phyloP scores from a whole-genome alignment of 2,888 invertebrate genomes.

The Rhagium mordax region DNA sequence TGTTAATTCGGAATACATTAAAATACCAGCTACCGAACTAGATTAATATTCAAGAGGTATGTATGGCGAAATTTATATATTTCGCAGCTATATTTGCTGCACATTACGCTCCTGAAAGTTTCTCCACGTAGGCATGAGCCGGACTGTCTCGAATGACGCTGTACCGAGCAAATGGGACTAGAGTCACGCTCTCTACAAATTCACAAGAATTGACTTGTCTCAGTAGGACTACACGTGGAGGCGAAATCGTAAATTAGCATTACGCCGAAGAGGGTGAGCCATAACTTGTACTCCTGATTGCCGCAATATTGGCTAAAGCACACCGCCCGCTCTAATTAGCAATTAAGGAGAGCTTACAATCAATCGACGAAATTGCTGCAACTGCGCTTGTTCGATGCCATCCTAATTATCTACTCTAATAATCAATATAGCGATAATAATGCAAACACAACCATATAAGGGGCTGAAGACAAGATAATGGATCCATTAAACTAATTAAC shows the following conservation, averaged over 20 bases:
- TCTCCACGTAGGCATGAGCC: too few species aligned
- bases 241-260: background rate
- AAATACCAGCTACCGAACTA: too few species aligned
- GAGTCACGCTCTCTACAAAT: too few species aligned
- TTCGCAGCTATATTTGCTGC: too few species aligned
- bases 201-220: too few species aligned
- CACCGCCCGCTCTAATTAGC: background rate
- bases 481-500: slow-evolving; percentile 32
- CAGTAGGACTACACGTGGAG: too few species aligned
- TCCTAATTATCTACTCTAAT: slow-evolving; percentile 38
- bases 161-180: too few species aligned
- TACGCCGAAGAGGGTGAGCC: background rate
- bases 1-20: too few species aligned
- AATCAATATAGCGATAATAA: slow-evolving; percentile 32
- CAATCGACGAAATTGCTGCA: slow-evolving; percentile 11
- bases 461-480: slow-evolving; percentile 19
- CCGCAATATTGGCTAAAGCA: background rate
- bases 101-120: too few species aligned
- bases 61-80: too few species aligned
- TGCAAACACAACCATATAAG: slow-evolving; percentile 21
- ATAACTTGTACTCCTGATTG: background rate
- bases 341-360: background rate
- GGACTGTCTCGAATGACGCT: too few species aligned
- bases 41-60: too few species aligned
- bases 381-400: slow-evolving; percentile 30